These are phyloP conservation scores for Nowickia ferox DNA, from an alignment of 2,888 invertebrate genomes.

Conservation along the genomic window DNA sequence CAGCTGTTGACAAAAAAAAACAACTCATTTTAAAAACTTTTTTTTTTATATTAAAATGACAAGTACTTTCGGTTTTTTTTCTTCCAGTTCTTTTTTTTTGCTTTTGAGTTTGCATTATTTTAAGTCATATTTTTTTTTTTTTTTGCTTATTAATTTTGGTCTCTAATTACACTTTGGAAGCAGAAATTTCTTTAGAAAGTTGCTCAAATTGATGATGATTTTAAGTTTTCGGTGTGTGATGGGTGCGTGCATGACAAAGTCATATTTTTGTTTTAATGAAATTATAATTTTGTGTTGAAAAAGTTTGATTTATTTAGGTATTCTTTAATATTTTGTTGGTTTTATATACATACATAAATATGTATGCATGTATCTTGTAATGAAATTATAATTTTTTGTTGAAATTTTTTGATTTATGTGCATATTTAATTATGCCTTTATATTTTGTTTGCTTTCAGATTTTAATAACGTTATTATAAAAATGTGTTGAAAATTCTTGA, in stretches of 20 bases:
- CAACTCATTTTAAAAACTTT: conserved; percentile 5
- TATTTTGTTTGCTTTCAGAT: no score
- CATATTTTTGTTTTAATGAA: neutral
- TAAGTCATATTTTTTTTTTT: neutral
- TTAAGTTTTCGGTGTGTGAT: neutral
- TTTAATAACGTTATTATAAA: neutral
- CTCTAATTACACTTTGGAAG: conserved; percentile 57
- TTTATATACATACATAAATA: no score
- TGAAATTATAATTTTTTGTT: no score
- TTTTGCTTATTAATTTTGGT: conserved; percentile 12
- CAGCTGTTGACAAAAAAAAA: neutral
- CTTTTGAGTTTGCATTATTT: neutral
- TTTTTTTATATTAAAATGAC: conserved; percentile 54
- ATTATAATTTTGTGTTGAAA: conserved; percentile 19
- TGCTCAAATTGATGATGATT: conserved; percentile 35
- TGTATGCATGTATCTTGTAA: no score
- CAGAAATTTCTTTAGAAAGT: conserved; percentile 69
- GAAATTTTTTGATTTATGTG: no score
- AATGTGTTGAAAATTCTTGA: conserved; percentile 30
- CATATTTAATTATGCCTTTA: no score
- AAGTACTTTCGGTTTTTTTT: conserved; percentile 65
- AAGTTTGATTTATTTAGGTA: conserved; percentile 27
- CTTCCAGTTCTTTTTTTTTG: neutral
- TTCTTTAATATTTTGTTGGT: no score
- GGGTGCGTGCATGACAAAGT: neutral